A percentile compares a stretch with the other conserved stretches of the same genome.
phyloP scores from a whole-genome alignment of 2,797 vertebrate genomes.

The Carapus acus region DNA sequence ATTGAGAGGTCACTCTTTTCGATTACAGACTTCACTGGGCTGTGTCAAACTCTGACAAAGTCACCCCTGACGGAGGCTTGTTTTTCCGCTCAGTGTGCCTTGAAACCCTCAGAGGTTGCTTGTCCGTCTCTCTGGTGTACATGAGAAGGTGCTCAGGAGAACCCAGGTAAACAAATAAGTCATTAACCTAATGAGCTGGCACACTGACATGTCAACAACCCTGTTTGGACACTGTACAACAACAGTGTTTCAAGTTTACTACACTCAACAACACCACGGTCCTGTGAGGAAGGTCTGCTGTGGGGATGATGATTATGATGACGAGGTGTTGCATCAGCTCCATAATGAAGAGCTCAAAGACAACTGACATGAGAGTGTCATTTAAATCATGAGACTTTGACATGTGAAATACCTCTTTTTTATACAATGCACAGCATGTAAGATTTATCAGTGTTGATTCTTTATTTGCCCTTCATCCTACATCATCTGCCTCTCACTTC shows the following conservation, averaged over 20 bases:
- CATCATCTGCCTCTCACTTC: too few relatives aligned
- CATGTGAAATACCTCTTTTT: too few relatives aligned
- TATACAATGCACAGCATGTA: too few relatives aligned
- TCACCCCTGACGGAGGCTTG: conserved; percentile 32
- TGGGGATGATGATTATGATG: background rate
- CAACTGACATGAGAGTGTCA: too few relatives aligned
- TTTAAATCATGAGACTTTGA: too few relatives aligned
- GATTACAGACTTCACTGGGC: too few relatives aligned
- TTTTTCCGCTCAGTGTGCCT: conserved; percentile 29
- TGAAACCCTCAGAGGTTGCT: conserved; percentile 52
- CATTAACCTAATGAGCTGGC: conserved; percentile 61
- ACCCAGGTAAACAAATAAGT: conserved; percentile 43
- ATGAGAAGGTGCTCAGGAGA: conserved; percentile 33
- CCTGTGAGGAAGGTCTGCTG: too few relatives aligned
- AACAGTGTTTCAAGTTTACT: conserved; percentile 23
- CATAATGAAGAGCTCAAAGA: too few relatives aligned
- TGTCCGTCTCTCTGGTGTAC: conserved; percentile 19
- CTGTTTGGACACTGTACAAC: conserved; percentile 39
- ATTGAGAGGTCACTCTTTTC: too few relatives aligned
- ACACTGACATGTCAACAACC: too few relatives aligned
- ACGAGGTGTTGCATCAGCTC: background rate
- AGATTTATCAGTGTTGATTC: too few relatives aligned
- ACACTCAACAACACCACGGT: background rate
- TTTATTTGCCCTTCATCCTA: too few relatives aligned
- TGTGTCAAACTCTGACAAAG: conserved; percentile 2